Evolutionary conservation across 2,113 vertebrate genomes (phyloP).

Genomic region (Hemiscyllium ocellatum): DNA sequence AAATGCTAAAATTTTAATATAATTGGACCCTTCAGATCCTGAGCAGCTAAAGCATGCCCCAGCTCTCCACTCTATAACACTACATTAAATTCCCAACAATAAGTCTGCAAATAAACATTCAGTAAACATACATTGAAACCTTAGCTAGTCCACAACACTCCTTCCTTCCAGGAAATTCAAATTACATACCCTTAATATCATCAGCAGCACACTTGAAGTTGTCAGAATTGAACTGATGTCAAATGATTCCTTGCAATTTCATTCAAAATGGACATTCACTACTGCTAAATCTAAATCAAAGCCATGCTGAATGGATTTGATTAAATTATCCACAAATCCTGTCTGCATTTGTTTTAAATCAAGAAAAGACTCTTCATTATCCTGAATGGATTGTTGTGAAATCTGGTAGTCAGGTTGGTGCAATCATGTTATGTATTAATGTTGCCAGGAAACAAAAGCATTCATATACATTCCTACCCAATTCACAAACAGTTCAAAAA

Average conservation of each 20-base stretch:
- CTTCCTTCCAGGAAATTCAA: not conserved
- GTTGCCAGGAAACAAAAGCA: conserved; percentile 2
- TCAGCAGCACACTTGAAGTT: not conserved
- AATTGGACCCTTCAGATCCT: not conserved
- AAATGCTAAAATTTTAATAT: not conserved
- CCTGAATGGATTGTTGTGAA: not conserved
- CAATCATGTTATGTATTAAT: not conserved
- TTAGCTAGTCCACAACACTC: not conserved
- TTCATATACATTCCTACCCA: not conserved
- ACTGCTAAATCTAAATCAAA: not conserved
- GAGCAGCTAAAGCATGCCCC: not conserved
- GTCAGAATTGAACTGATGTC: not conserved
- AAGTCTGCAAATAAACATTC: not conserved
- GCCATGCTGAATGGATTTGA: not conserved
- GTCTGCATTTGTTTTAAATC: not conserved
- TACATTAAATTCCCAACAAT: not conserved
- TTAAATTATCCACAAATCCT: not conserved
- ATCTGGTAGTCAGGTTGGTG: not conserved
- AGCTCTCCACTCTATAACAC: not conserved
- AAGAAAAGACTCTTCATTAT: not conserved
- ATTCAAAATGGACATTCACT: not conserved
- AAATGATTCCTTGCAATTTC: not conserved
- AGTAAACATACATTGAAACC: not conserved
- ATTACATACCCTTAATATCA: not conserved
- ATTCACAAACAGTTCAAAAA: not conserved